Base-by-base conservation (phyloP, 2,113 vertebrate species). In the Sylvilagus bachmani region DNA sequence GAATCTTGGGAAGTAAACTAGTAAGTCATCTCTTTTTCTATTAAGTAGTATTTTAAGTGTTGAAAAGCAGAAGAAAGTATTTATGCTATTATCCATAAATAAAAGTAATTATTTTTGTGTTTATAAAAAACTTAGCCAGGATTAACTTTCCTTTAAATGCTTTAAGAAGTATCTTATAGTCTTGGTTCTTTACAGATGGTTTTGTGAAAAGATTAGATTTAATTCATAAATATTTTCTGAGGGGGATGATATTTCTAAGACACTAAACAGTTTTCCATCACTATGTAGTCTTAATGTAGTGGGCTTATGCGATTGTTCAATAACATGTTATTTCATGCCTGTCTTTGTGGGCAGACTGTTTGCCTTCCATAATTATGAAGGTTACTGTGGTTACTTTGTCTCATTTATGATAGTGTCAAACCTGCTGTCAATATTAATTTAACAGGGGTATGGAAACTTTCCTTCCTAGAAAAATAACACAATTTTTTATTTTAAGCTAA, bases 51-150 rank as follows among this genome's bases (percentile, higher is more conserved):
- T 67, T 90, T 94, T 69, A 90, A 93, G 12, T 84, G 38, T 85
- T 77, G 69, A 88, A 83, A 89, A 73, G 66, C 44, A 82, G 64
- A 70, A 91, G 73, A 73, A 87, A 81, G 3, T 86, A 31, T 92
- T 80, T 85, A 77, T 93, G 44, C 49, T 85, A 0, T 86, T 70
- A 81, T 92, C 29, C 21, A 49, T 31, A 25, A 89, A 29, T 85
- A 83, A 95, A 91, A 81, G 17, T 61, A 73, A 91, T 74, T 31
- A 66, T 73, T 66, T 86, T 1, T 95, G 14, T 90, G 24, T 87
- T 66, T 79, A 24, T 16, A 77, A 81, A 95, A 77, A 83, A 25
- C 2, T 22, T 84, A 86, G 38, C 10, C 13, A 55, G 16, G 6
- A 36, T 36, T 77, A 44, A 21, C 12, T 93, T 92, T 85, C 29